Percentiles rank a stretch among this genome's conserved stretches.
These are phyloP conservation scores for Ceyx margarethae DNA, from an alignment of 2,113 vertebrate species.

Conservation along the genomic window DNA sequence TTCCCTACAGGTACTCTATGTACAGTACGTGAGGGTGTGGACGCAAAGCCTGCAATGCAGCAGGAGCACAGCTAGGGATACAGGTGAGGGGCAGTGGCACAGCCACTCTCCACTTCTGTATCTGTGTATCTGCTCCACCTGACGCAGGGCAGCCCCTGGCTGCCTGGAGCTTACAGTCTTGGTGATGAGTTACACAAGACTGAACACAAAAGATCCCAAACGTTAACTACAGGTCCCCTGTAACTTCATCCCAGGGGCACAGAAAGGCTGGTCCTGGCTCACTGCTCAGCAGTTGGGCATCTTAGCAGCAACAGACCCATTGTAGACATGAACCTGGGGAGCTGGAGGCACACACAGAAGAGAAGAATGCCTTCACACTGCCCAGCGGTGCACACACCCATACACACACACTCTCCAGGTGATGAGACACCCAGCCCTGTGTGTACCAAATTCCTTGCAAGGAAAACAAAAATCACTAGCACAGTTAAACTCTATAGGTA, in stretches of 20 bases:
- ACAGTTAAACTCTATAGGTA: neutral
- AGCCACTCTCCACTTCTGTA: neutral
- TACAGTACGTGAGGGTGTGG: neutral
- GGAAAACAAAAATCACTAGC: neutral
- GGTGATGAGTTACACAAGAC: neutral
- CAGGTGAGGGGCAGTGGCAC: neutral
- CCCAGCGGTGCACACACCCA: neutral
- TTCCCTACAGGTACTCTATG: neutral
- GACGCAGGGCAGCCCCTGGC: neutral
- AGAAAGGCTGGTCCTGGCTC: neutral
- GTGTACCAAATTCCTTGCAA: neutral
- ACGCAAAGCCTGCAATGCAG: neutral
- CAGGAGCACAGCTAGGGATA: neutral
- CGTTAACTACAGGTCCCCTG: neutral
- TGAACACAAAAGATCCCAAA: neutral
- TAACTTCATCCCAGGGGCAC: neutral
- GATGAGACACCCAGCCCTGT: neutral
- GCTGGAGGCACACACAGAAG: neutral
- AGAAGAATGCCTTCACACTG: fast-evolving
- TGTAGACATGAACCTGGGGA: neutral
- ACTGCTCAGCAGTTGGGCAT: neutral
- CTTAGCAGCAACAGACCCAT: neutral
- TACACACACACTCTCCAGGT: neutral
- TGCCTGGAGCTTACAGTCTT: neutral
- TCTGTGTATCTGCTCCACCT: neutral